Evolutionary conservation across 2,797 vertebrate species (phyloP).

Genomic region (Decapterus maruadsi): DNA sequence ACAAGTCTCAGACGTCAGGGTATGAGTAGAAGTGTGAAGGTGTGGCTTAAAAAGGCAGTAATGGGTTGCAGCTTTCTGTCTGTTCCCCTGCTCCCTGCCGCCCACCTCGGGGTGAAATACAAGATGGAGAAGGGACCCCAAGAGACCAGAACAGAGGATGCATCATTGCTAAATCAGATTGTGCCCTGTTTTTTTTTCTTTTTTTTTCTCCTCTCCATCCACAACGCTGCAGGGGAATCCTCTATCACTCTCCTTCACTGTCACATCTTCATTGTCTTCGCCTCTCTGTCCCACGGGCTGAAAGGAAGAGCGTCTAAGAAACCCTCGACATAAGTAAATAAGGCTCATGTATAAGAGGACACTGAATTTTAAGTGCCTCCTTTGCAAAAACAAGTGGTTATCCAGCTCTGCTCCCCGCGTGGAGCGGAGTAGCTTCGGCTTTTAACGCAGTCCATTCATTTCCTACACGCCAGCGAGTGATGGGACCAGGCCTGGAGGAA

Average conservation of each 20-base stretch:
- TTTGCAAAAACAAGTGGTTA: conserved; percentile 47
- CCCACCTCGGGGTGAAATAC: conserved; percentile 51
- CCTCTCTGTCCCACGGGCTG: conserved; percentile 9
- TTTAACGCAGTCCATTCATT: conserved; percentile 50
- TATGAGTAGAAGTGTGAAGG: conserved; percentile 43
- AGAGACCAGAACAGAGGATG: conserved; percentile 41
- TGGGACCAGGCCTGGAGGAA: conserved; percentile 45
- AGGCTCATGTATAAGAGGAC: conserved; percentile 37
- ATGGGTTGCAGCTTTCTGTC: conserved; percentile 41
- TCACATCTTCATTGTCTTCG: conserved; percentile 12
- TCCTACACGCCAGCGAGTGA: conserved; percentile 23
- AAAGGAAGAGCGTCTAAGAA: conserved; percentile 29
- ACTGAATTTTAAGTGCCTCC: conserved; percentile 49
- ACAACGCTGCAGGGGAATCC: conserved; percentile 50
- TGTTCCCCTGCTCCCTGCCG: conserved; percentile 24
- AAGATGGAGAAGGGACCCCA: conserved; percentile 58
- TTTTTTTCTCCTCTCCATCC: conserved; percentile 36
- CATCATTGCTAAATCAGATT: conserved; percentile 66
- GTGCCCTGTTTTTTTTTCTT: not conserved
- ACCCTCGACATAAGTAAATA: conserved; percentile 54
- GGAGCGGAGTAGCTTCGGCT: conserved; percentile 4
- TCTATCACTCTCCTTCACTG: conserved; percentile 26
- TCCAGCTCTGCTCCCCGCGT: conserved; percentile 31
- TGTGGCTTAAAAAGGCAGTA: conserved; percentile 33
- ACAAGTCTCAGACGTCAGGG: conserved; percentile 14